Evolutionary conservation across 2,888 invertebrate species (phyloP).

Genomic region (Calliopum simillimum): DNA sequence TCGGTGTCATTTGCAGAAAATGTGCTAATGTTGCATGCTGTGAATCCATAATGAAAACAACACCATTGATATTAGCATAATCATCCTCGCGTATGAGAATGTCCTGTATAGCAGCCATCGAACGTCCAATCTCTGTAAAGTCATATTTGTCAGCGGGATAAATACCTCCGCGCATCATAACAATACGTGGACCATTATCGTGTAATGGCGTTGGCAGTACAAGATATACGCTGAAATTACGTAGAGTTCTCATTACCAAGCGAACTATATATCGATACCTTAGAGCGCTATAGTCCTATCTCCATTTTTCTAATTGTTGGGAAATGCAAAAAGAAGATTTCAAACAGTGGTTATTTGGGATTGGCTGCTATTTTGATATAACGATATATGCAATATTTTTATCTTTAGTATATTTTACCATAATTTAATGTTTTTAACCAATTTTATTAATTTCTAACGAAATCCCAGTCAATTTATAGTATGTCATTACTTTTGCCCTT

Average conservation of each 20-base stretch:
- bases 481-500: too few species aligned
- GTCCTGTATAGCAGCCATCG: constrained; percentile 71
- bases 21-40: constrained; percentile 69
- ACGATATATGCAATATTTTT: too few species aligned
- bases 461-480: too few species aligned
- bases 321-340: too few species aligned
- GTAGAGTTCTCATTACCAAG: background rate
- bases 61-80: constrained; percentile 70
- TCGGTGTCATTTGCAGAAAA: constrained; percentile 71
- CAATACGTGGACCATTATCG: constrained; percentile 68
- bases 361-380: too few species aligned
- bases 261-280: too few species aligned
- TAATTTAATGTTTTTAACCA: too few species aligned
- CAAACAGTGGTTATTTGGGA: too few species aligned
- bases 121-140: constrained; percentile 69
- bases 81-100: constrained; percentile 74
- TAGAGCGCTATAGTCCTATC: too few species aligned
- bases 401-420: too few species aligned
- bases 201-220: constrained; percentile 60
- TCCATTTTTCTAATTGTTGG: too few species aligned
- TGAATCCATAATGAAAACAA: constrained; percentile 71
- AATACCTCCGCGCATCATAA: constrained; percentile 68
- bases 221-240: constrained; percentile 50
- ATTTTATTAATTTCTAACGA: too few species aligned
- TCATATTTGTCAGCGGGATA: constrained; percentile 68